Evolutionary conservation across 2,888 invertebrate genomes (phyloP), one percentile per base, ranked within the genome.

Genomic region (Brenthis daphne): DNA sequence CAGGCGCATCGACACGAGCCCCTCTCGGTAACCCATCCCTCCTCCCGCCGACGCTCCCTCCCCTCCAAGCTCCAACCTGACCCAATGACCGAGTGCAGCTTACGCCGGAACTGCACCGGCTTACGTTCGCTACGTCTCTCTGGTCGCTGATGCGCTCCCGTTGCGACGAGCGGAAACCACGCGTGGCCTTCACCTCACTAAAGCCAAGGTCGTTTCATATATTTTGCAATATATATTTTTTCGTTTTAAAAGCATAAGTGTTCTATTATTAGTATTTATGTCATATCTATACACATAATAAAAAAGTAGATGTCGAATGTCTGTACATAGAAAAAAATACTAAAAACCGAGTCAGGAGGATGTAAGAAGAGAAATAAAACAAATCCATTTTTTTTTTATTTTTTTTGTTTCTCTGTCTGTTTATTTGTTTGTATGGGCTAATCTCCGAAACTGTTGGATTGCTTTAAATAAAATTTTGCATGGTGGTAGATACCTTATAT

Each of bases 1-100:
- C 71, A 69, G 68, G 64, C 75, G 74, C 73, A 67, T 65, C 50
- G 47, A 24, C 24, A 71, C 69, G 69, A 73, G 68, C 73, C 73
- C 72, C 75, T 70, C 75, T 73, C 68, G 66, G 37, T 43, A 43
- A 8, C 11, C 37, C 37, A 11, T 43, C 37, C 37, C 37, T 11
- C 37, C 11, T 43, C 37, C 37, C 37, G 69, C 60, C 70, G 68
- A 66, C 71, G 68, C 66, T 72, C 66, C 70, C 71, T 72, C 74
- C 70, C 72, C 43, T 77, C 83, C 81, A 84, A 82, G 84, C 81
- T 81, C 72, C 37, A 43, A 67, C 71, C 70, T 87, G 92, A 92
- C 93, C 92, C 87, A 93, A 85, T 93, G 92, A 92, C 93, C 91
- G 86, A 90, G 83, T 89, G 88, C 88, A 84, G 77, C 79, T 77